A percentile compares a stretch with the other conserved stretches of the same genome.
Conservation (phyloP, 1,140 invertebrate genomes). For the Tenebrio molitor region DNA sequence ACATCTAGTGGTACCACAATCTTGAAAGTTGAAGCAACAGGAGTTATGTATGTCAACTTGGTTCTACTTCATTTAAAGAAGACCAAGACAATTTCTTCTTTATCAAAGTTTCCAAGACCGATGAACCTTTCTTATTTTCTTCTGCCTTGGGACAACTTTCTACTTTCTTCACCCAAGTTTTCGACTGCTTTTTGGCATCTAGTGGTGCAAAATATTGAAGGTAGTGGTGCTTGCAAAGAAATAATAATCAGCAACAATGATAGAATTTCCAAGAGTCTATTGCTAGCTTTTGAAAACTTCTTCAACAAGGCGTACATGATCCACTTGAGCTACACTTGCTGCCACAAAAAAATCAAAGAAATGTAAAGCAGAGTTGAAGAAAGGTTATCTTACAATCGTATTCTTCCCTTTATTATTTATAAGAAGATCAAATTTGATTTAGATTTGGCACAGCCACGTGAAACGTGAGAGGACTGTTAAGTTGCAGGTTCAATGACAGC, state of each 20-base stretch:
- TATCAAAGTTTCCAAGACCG: conserved; percentile 48
- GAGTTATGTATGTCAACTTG: too few species aligned
- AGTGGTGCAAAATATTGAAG: conserved; percentile 46
- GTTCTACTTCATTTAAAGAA: too few species aligned
- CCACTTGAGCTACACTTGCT: conserved; percentile 36
- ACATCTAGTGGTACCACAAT: too few species aligned
- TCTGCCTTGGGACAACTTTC: conserved; percentile 44
- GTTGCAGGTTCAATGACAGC: too few species aligned
- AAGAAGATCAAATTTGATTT: conserved; percentile 71
- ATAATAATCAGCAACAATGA: conserved; percentile 58
- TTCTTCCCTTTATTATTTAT: conserved; percentile 3
- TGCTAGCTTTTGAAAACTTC: conserved; percentile 46
- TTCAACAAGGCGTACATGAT: conserved; percentile 51
- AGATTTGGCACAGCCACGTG: conserved; percentile 70
- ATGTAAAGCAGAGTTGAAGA: neutral
- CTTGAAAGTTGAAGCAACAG: too few species aligned
- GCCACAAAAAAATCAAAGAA: conserved; percentile 17
- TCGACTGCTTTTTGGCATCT: conserved; percentile 48
- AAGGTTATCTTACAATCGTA: conserved; percentile 44
- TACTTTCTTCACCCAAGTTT: conserved; percentile 49
- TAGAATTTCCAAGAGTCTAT: conserved; percentile 51
- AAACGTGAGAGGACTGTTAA: too few species aligned
- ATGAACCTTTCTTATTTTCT: conserved; percentile 11
- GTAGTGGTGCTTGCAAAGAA: conserved; percentile 42
- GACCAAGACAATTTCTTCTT: neutral